phyloP scores from a whole-genome alignment of 1,140 invertebrate genomes.

The Campoletis sonorensis region DNA sequence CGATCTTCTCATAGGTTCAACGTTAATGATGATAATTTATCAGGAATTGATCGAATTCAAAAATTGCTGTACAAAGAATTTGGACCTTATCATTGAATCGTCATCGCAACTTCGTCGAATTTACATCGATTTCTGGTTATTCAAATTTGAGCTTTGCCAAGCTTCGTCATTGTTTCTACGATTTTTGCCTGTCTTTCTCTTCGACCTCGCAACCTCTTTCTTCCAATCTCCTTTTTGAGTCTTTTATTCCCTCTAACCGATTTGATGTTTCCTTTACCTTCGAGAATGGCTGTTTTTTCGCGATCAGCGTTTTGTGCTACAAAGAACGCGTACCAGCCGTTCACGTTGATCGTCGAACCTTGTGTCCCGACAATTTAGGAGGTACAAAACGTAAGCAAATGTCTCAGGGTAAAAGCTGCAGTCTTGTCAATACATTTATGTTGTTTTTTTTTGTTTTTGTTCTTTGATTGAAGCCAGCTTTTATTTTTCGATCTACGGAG shows the following conservation, averaged over 20 bases:
- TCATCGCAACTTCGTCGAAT: too few relatives aligned
- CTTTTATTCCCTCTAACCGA: background rate
- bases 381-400: background rate
- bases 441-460: background rate
- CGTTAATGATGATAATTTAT: too few relatives aligned
- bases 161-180: background rate
- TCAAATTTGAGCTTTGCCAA: slow-evolving; percentile 36
- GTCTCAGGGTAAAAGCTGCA: slow-evolving; percentile 27
- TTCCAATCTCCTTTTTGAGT: slow-evolving; percentile 36
- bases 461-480: background rate
- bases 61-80: too few relatives aligned
- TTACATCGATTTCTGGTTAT: background rate
- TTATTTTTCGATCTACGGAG: background rate
- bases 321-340: slow-evolving; percentile 22
- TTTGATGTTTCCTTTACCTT: slow-evolving; percentile 45
- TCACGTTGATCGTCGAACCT: slow-evolving; percentile 31
- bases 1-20: too few relatives aligned
- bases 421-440: background rate
- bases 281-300: slow-evolving; percentile 14
- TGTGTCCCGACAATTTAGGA: background rate
- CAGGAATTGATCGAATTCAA: too few relatives aligned
- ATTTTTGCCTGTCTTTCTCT: slow-evolving; percentile 30
- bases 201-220: background rate
- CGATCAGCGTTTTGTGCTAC: slow-evolving; percentile 10
- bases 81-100: too few relatives aligned